phyloP scores from a whole-genome alignment of 2,888 invertebrate species.

The Pandemis heparana region DNA sequence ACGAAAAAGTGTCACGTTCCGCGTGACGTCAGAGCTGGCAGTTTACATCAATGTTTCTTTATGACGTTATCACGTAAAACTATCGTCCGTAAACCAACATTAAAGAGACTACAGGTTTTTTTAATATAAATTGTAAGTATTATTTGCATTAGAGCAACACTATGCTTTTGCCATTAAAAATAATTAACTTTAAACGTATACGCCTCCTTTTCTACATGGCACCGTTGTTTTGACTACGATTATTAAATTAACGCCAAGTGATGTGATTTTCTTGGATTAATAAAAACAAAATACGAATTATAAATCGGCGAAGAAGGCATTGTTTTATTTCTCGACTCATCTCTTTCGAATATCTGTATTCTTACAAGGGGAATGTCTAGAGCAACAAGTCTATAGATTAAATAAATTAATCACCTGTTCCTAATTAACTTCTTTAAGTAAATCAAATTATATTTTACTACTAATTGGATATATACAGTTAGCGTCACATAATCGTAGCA shows the following conservation, averaged over 20 bases:
- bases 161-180: not conserved
- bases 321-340: not conserved
- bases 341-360: not conserved
- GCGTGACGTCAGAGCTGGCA: no score
- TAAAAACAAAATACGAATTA: constrained; percentile 1
- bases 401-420: no score
- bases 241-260: constrained; percentile 13
- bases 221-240: not conserved
- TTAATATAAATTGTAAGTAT: not conserved
- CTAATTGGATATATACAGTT: no score
- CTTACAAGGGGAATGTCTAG: not conserved
- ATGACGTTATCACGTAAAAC: no score
- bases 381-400: not conserved
- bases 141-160: not conserved
- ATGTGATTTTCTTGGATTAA: not conserved
- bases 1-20: no score
- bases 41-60: no score
- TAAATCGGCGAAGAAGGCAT: constrained; percentile 7
- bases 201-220: not conserved
- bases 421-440: no score
- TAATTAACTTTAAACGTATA: not conserved
- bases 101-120: no score
- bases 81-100: no score
- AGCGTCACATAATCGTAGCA: no score
- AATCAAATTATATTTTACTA: no score